Conservation (phyloP, 37 sponge, comb jelly and placozoan genomes). For the Beroe ovata region DNA sequence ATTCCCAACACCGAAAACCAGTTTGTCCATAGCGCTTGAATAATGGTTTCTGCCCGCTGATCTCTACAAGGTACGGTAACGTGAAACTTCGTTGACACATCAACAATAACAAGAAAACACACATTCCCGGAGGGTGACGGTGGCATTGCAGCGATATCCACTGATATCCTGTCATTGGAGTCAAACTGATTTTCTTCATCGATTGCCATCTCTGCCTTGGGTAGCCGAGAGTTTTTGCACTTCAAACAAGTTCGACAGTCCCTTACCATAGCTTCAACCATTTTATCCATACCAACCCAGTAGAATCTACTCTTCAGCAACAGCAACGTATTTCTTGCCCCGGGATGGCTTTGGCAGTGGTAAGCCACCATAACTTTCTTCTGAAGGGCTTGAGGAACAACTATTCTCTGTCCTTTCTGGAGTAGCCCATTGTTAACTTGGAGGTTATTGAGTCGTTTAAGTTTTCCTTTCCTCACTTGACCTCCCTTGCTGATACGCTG, state of each 20-base stretch:
- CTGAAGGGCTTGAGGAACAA: not conserved
- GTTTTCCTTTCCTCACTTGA: no score
- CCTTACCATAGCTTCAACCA: not conserved
- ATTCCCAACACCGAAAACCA: not conserved
- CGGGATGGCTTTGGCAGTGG: not conserved
- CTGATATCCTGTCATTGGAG: not conserved
- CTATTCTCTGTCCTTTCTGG: not conserved
- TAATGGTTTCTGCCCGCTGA: not conserved
- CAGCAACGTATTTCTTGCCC: not conserved
- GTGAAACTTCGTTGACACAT: not conserved
- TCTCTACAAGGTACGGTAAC: not conserved
- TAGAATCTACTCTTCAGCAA: not conserved
- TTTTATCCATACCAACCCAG: not conserved
- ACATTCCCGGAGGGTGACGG: not conserved
- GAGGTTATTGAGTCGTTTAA: not conserved
- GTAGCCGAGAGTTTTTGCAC: not conserved
- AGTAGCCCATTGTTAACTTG: not conserved
- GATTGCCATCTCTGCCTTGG: not conserved
- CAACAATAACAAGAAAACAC: not conserved
- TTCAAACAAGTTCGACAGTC: not conserved
- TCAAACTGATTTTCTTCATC: not conserved
- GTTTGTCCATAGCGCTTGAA: not conserved
- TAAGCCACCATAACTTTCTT: not conserved
- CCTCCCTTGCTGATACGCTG: no score
- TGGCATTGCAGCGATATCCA: not conserved